A percentile compares a stretch with the other conserved stretches of the same genome.
These are phyloP conservation scores for Sylvia atricapilla DNA, from an alignment of 2,113 vertebrate genomes.

Conservation along the genomic window DNA sequence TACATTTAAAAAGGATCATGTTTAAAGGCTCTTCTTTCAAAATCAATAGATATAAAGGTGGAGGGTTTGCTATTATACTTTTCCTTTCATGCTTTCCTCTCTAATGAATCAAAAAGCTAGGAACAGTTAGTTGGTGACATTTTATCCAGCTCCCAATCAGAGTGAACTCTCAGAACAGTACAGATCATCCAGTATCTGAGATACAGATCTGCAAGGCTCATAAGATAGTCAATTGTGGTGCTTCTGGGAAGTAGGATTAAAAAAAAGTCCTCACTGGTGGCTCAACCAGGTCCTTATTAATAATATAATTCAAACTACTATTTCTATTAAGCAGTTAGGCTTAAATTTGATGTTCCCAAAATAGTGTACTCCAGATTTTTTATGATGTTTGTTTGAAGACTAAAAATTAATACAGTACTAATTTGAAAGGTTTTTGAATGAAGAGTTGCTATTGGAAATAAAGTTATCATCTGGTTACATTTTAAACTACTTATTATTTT, in stretches of 20 bases:
- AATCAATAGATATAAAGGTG: not conserved
- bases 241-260: not conserved
- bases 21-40: not conserved
- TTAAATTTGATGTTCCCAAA: not conserved
- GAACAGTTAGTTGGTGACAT: not conserved
- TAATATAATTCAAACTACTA: not conserved
- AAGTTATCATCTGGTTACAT: not conserved
- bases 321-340: not conserved
- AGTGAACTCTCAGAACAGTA: not conserved
- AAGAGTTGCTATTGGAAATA: not conserved
- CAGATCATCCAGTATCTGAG: not conserved
- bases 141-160: not conserved
- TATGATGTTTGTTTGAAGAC: not conserved
- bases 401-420: not conserved
- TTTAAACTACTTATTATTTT: conserved; percentile 7
- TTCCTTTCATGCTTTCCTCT: not conserved
- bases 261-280: not conserved
- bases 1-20: not conserved
- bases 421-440: conserved; percentile 16
- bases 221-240: not conserved
- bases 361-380: not conserved
- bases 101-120: not conserved
- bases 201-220: not conserved
- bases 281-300: not conserved
- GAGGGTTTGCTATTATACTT: not conserved